Evolutionary conservation across 1,140 invertebrate genomes (phyloP).

Genomic region (Leptinotarsa undecemlineata): DNA sequence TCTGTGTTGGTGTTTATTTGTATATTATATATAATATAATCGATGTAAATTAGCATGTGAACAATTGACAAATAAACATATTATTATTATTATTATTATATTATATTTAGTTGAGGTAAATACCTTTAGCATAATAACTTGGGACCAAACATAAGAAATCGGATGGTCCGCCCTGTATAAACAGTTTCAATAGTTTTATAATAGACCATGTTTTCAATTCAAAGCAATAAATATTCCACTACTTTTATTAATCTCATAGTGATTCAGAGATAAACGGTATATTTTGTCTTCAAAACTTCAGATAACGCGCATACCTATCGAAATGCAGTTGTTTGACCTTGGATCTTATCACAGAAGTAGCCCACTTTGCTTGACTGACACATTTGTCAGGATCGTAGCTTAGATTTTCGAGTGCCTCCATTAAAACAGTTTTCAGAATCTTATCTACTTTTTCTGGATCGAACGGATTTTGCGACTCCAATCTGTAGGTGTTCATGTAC

Average conservation of each 20-base stretch:
- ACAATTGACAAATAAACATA: too few species aligned
- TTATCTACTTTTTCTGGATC: constrained; percentile 57
- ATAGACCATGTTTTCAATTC: background rate
- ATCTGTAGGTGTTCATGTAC: constrained; percentile 59
- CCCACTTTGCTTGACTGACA: constrained; percentile 53
- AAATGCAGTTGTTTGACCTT: constrained; percentile 58
- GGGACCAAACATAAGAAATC: too few species aligned
- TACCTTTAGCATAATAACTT: too few species aligned
- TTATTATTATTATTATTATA: too few species aligned
- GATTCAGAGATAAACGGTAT: background rate
- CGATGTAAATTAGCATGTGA: too few species aligned
- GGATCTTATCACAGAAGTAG: constrained; percentile 55
- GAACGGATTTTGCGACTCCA: constrained; percentile 59
- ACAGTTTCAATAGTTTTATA: background rate
- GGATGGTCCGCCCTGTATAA: background rate
- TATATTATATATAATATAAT: too few species aligned
- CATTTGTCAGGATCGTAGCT: constrained; percentile 55
- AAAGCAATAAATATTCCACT: too few species aligned
- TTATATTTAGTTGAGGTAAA: too few species aligned
- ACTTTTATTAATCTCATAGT: background rate
- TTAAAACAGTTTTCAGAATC: constrained; percentile 56
- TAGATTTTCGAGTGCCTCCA: constrained; percentile 56
- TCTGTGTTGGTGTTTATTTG: too few species aligned
- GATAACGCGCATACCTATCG: constrained; percentile 54
- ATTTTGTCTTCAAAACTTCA: background rate